Evolutionary conservation across 2,797 vertebrate genomes (phyloP).

Genomic region (Perodicticus potto): DNA sequence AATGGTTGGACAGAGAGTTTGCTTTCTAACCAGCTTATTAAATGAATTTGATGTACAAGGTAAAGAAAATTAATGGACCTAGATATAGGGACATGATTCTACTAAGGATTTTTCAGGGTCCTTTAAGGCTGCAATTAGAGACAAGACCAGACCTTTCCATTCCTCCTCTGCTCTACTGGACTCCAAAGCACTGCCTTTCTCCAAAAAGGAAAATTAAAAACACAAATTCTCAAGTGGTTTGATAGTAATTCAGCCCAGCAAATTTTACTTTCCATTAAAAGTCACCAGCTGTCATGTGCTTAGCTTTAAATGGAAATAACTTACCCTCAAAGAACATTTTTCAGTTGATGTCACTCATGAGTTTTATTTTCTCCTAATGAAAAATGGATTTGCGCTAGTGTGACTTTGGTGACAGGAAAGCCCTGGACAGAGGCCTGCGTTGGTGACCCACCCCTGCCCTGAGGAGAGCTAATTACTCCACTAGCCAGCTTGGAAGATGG

Average conservation of each 20-base stretch:
- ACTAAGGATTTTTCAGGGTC: conserved; percentile 63
- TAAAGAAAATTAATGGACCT: neutral
- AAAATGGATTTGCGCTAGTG: conserved; percentile 77
- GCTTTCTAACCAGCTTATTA: conserved; percentile 52
- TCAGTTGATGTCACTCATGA: conserved; percentile 84
- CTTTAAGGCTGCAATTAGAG: conserved; percentile 78
- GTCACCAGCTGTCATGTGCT: conserved; percentile 80
- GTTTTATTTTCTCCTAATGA: conserved; percentile 84
- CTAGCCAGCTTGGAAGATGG: conserved; percentile 41
- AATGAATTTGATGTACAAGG: conserved; percentile 50
- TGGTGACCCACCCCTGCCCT: conserved; percentile 71
- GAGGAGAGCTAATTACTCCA: conserved; percentile 76
- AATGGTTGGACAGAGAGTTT: neutral
- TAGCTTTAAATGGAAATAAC: conserved; percentile 83
- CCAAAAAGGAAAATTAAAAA: conserved; percentile 84
- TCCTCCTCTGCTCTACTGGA: conserved; percentile 73
- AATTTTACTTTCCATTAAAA: conserved; percentile 84
- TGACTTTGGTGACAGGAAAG: conserved; percentile 81
- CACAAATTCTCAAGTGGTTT: conserved; percentile 83
- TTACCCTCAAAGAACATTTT: conserved; percentile 77
- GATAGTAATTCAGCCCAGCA: conserved; percentile 78
- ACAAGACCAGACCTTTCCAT: conserved; percentile 74
- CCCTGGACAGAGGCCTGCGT: conserved; percentile 76
- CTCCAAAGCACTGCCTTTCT: conserved; percentile 61
- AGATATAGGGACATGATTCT: conserved; percentile 5